Base-by-base conservation (phyloP, 2,888 invertebrate species). In the Diachrysia chrysitis region DNA sequence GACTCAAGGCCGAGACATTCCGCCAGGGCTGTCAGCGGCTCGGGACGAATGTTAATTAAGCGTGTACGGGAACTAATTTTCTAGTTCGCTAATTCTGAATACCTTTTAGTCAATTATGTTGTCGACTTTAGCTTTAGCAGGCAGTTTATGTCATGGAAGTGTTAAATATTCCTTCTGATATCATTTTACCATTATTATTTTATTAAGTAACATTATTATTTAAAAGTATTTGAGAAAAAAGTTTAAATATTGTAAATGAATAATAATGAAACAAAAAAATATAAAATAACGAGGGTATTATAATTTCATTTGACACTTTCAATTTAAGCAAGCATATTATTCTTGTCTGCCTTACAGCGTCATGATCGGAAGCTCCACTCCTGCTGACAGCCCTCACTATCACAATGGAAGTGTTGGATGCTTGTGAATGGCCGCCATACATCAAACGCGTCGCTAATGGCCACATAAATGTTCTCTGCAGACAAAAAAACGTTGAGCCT, bases 361-460 rank as follows among this genome's bases (percentile, higher is more conserved):
- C 42, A 42, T 42, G 42, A 6, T 6, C 42, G 42, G 6, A 42
- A 42, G n/a, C 42, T 42, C n/a, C 7, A n/a, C 32, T 2, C 10
- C 5, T 14, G n/a, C 5, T 42, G 42, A n/a, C 42, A n/a, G n/a
- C 42, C 42, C 42, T 42, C 35, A 19, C 53, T 37, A 53, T 63
- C 55, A 78, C 75, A 67, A 76, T 76, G 21, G 75, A 54, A 48
- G 58, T 58, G 68, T 73, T 73, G 35, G 48, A 37, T 53, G 54
- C 51, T 61, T 56, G 37, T 16, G 74, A 73, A 73, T 64, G 58
- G 62, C 32, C 3, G n/a, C 57, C 58, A 78, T 76, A 76, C 58
- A 78, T 78, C 78, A 75, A 51, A 57, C 64, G 51, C 42, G 17
- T 55, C 48, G 57, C 60, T 75, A 75, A 75, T 75, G 73, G 73